A percentile compares a stretch with the other conserved stretches of the same genome.
Conservation (phyloP, 1,140 invertebrate species). For the Zaprionus davidi region DNA sequence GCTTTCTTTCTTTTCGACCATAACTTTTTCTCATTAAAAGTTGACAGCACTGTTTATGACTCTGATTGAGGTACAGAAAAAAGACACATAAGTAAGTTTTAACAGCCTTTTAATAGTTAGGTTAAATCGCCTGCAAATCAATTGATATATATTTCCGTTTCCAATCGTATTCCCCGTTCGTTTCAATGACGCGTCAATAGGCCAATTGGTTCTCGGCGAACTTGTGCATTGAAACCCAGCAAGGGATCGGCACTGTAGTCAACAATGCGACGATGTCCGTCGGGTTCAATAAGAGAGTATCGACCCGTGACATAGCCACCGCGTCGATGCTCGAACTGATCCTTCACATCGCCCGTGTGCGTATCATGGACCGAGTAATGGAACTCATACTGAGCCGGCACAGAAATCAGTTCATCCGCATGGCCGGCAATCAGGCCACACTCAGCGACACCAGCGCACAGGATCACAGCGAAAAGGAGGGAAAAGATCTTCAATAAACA, state of each 20-base stretch:
- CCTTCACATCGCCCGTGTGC: slow-evolving; percentile 88
- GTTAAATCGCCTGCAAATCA: slow-evolving; percentile 8
- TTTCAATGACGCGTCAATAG: slow-evolving; percentile 45
- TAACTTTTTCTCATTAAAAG: too few species aligned
- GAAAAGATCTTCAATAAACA: slow-evolving; percentile 29
- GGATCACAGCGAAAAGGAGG: slow-evolving; percentile 38
- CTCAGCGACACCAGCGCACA: slow-evolving; percentile 42
- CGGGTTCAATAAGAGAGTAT: slow-evolving; percentile 83
- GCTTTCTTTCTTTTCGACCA: too few species aligned
- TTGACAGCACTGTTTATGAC: too few species aligned
- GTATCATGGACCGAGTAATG: slow-evolving; percentile 88
- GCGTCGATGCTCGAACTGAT: slow-evolving; percentile 87
- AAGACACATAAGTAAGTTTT: slow-evolving; percentile 2
- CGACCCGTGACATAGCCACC: slow-evolving; percentile 85
- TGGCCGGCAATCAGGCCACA: slow-evolving; percentile 59
- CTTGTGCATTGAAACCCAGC: slow-evolving; percentile 84
- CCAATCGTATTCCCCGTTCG: neutral
- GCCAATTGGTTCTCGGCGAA: slow-evolving; percentile 66
- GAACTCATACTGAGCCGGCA: slow-evolving; percentile 87
- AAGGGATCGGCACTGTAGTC: slow-evolving; percentile 84
- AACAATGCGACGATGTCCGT: slow-evolving; percentile 84
- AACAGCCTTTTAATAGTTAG: slow-evolving; percentile 58
- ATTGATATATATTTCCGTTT: neutral
- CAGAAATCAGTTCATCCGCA: slow-evolving; percentile 77
- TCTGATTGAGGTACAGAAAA: neutral